A percentile compares a stretch with the other conserved stretches of the same genome.
Evolutionary conservation across 2,113 vertebrate species (phyloP).

Genomic region (Urocolius indicus): DNA sequence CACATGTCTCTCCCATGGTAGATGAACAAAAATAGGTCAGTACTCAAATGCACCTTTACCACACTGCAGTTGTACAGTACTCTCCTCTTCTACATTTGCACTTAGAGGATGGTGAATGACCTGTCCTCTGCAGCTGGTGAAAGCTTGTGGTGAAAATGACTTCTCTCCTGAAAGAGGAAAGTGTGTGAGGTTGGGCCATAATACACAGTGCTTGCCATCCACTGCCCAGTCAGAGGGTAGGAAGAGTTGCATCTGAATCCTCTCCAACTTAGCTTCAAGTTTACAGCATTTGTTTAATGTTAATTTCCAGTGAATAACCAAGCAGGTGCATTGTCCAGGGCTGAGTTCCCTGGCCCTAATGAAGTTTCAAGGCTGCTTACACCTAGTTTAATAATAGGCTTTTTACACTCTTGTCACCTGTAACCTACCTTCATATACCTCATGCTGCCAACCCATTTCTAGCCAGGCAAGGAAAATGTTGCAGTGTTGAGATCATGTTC

Average conservation of each 20-base stretch:
- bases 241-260: conserved; percentile 2
- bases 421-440: conserved; percentile 43
- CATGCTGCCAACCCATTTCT: conserved; percentile 30
- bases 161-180: neutral
- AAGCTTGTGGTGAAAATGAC: neutral
- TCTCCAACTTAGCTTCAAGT: conserved; percentile 8
- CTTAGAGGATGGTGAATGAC: neutral
- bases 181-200: neutral
- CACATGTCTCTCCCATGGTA: conserved; percentile 66
- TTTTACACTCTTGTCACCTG: conserved; percentile 43
- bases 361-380: conserved; percentile 29
- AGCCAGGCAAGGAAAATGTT: conserved; percentile 54
- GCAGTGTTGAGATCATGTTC: conserved; percentile 23
- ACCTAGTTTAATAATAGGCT: conserved; percentile 56
- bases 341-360: conserved; percentile 24
- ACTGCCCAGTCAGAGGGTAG: neutral
- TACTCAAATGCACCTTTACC: conserved; percentile 14
- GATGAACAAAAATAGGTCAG: conserved; percentile 69
- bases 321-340: conserved; percentile 48
- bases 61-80: neutral
- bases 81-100: neutral
- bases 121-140: neutral
- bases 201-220: neutral
- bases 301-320: conserved; percentile 25
- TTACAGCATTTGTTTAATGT: neutral